These are phyloP conservation scores for Ennomos quercinarius DNA, from an alignment of 2,888 invertebrate genomes.

Conservation along the genomic window DNA sequence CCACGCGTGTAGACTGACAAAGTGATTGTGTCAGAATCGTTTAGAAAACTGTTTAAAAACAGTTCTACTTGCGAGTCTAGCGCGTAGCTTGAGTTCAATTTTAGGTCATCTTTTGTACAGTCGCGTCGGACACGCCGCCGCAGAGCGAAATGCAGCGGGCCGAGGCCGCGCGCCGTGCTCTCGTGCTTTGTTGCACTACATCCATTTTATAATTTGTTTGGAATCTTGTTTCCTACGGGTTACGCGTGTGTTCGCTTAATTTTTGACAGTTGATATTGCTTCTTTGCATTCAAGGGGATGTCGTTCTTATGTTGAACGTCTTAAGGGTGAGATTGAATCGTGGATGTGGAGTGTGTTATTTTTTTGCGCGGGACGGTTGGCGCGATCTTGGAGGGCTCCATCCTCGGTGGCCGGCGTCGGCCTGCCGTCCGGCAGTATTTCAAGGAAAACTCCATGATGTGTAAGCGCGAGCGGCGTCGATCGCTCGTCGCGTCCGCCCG, in stretches of 20 bases:
- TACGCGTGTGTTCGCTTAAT: slow-evolving; percentile 82
- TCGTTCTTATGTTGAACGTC: slow-evolving; percentile 61
- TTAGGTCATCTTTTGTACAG: slow-evolving; percentile 84
- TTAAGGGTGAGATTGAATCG: slow-evolving; percentile 75
- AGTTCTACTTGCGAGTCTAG: slow-evolving; percentile 59
- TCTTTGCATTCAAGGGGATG: slow-evolving; percentile 61
- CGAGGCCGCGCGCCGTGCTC: slow-evolving; percentile 81
- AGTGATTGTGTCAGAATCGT: slow-evolving; percentile 69
- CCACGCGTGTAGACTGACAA: slow-evolving; percentile 57
- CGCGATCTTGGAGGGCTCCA: slow-evolving; percentile 69
- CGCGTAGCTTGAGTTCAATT: slow-evolving; percentile 78
- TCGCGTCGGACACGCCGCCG: slow-evolving; percentile 75
- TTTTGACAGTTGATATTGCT: slow-evolving; percentile 86
- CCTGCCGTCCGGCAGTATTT: slow-evolving; percentile 63
- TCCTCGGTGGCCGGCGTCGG: slow-evolving; percentile 63
- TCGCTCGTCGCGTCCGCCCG: slow-evolving; percentile 53
- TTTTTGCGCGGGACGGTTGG: slow-evolving; percentile 81
- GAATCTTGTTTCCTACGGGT: slow-evolving; percentile 78
- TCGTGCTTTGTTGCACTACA: slow-evolving; percentile 73
- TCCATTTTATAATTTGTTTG: slow-evolving; percentile 75
- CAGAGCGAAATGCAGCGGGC: slow-evolving; percentile 81
- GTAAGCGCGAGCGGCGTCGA: slow-evolving; percentile 59
- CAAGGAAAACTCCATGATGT: slow-evolving; percentile 75
- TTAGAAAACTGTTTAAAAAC: slow-evolving; percentile 73
- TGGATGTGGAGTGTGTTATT: slow-evolving; percentile 64